Evolutionary conservation across 2,888 invertebrate species (phyloP).

Genomic region (Acrocyrtus sp.): DNA sequence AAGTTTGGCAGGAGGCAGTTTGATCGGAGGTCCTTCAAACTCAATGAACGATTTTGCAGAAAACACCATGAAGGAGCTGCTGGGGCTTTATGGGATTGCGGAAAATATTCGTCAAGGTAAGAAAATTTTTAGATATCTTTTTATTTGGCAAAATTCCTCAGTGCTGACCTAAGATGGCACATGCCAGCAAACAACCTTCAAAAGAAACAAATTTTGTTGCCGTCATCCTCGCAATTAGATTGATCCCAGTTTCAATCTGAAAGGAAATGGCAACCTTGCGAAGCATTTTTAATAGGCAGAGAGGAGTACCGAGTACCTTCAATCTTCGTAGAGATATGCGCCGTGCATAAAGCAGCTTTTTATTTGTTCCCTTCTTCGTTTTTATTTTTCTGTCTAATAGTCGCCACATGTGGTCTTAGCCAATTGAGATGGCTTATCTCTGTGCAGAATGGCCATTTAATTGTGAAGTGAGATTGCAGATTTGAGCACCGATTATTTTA

Average conservation of each 20-base stretch:
- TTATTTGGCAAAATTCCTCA: background rate
- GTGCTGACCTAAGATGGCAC: background rate
- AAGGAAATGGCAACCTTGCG: background rate
- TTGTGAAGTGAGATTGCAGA: slow-evolving; percentile 51
- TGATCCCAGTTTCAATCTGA: background rate
- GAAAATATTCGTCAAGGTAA: slow-evolving; percentile 63
- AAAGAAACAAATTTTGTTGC: no score
- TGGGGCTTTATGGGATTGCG: slow-evolving; percentile 62
- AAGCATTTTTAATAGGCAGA: background rate
- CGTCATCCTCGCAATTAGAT: background rate
- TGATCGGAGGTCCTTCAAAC: slow-evolving; percentile 14
- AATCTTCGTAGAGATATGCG: no score
- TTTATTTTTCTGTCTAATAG: slow-evolving; percentile 7
- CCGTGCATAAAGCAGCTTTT: background rate
- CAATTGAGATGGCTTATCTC: slow-evolving; percentile 45
- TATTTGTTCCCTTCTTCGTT: background rate
- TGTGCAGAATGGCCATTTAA: slow-evolving; percentile 40
- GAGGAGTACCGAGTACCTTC: background rate
- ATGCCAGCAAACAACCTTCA: background rate
- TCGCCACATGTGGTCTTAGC: slow-evolving; percentile 42
- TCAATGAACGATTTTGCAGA: slow-evolving; percentile 61
- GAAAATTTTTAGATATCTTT: slow-evolving; percentile 4
- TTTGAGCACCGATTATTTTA: slow-evolving; percentile 31
- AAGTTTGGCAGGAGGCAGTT: slow-evolving; percentile 24
- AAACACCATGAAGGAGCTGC: slow-evolving; percentile 62